phyloP scores from a whole-genome alignment of 2,113 vertebrate species.

The Ailurus styani region DNA sequence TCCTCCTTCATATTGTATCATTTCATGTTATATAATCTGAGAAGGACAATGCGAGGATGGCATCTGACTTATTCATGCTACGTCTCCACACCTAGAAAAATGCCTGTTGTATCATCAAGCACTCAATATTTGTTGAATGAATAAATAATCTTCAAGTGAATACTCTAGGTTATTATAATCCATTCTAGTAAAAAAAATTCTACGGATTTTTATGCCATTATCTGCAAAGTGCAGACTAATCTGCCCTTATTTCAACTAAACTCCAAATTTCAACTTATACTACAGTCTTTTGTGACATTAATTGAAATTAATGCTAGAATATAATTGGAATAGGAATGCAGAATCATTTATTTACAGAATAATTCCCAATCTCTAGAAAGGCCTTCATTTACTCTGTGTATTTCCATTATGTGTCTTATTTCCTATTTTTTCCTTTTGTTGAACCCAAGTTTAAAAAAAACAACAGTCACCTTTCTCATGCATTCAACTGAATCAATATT shows the following conservation, averaged over 20 bases:
- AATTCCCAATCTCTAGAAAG: not conserved
- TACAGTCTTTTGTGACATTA: not conserved
- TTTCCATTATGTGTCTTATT: not conserved
- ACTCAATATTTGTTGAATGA: not conserved
- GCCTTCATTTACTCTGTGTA: not conserved
- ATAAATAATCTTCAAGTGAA: not conserved
- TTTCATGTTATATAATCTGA: not conserved
- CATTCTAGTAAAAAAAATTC: not conserved
- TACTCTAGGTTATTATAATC: not conserved
- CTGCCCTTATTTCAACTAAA: constrained; percentile 17
- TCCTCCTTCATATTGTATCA: not conserved
- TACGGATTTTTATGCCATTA: not conserved
- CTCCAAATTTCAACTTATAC: not conserved
- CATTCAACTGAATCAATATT: not conserved
- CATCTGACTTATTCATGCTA: not conserved
- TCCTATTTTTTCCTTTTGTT: not conserved
- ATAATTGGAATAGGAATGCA: not conserved
- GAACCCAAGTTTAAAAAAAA: not conserved
- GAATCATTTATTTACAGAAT: not conserved
- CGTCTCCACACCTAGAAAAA: not conserved
- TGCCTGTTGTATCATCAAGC: not conserved
- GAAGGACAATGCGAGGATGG: not conserved
- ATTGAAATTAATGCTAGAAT: not conserved
- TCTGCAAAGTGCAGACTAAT: not conserved
- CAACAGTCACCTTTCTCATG: not conserved